A percentile compares a stretch with the other conserved stretches of the same genome.
Evolutionary conservation across 1,140 invertebrate genomes (phyloP).

Genomic region (Ptiloglossa arizonensis): DNA sequence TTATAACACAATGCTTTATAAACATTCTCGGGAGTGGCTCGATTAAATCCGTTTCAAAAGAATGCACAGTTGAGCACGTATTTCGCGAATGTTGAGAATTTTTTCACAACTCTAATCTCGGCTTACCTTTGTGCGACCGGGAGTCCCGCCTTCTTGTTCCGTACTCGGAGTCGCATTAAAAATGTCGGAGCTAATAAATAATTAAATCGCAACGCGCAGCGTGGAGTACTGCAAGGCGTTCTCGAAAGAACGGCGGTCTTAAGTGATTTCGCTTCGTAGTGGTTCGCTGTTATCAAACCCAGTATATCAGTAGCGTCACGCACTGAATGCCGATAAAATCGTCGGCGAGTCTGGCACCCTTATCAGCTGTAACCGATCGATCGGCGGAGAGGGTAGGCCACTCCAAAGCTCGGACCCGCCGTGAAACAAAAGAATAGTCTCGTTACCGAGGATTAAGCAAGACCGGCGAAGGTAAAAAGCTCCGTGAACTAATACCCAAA

Average conservation of each 20-base stretch:
- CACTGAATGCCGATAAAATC: slow-evolving; percentile 57
- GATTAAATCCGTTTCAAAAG: too few relatives aligned
- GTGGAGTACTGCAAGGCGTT: too few relatives aligned
- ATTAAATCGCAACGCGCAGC: background rate
- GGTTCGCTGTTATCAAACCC: slow-evolving; percentile 44
- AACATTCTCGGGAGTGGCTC: too few relatives aligned
- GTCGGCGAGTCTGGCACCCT: slow-evolving; percentile 33
- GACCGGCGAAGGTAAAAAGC: slow-evolving; percentile 36
- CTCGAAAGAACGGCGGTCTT: slow-evolving; percentile 38
- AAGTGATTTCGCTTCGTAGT: slow-evolving; percentile 49
- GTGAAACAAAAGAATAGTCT: slow-evolving; percentile 63
- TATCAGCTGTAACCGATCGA: slow-evolving; percentile 58
- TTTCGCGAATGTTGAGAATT: too few relatives aligned
- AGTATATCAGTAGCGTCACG: slow-evolving; percentile 53
- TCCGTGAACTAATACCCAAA: slow-evolving; percentile 32
- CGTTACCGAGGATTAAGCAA: slow-evolving; percentile 62
- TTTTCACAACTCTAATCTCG: too few relatives aligned
- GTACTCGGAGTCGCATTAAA: background rate
- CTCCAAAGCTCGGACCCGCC: slow-evolving; percentile 13
- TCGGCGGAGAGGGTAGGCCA: slow-evolving; percentile 49
- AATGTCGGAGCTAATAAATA: background rate
- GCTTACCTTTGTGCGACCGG: too few relatives aligned
- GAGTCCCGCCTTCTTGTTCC: background rate
- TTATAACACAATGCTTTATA: too few relatives aligned
- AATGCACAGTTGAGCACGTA: too few relatives aligned